A percentile compares a stretch with the other conserved stretches of the same genome.
phyloP scores from a whole-genome alignment of 2,888 invertebrate species.

The Serrognathus titanus region DNA sequence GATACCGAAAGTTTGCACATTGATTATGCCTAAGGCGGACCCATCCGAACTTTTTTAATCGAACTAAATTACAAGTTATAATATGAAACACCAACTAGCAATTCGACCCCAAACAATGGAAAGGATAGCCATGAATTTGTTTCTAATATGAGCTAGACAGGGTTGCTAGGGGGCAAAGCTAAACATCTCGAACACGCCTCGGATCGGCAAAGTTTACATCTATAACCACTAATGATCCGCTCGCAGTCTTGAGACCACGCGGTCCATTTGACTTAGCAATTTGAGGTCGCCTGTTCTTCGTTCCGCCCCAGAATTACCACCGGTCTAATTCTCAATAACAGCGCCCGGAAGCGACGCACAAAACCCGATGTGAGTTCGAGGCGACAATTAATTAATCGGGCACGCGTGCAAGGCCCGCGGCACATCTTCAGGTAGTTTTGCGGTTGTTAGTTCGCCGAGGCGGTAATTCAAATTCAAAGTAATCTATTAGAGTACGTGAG shows the following conservation, averaged over 20 bases:
- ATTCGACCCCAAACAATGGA: no score
- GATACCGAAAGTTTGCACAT: no score
- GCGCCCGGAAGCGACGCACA: constrained; percentile 16
- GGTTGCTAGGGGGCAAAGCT: no score
- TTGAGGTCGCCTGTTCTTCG: constrained; percentile 22
- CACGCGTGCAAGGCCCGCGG: constrained; percentile 15
- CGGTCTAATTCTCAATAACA: constrained; percentile 10
- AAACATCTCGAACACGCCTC: constrained; percentile 3
- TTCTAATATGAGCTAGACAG: no score
- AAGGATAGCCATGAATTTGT: no score
- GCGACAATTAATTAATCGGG: constrained; percentile 21
- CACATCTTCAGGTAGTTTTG: constrained; percentile 24
- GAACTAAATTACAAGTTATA: no score
- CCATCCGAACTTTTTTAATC: no score
- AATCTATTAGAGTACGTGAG: constrained; percentile 26
- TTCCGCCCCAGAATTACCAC: constrained; percentile 5
- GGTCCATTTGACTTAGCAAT: constrained; percentile 25
- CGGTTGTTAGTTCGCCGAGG: constrained; percentile 23
- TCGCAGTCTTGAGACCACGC: constrained; percentile 22
- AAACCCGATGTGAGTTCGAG: constrained; percentile 17
- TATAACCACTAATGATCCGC: constrained; percentile 36
- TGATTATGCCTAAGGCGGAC: no score
- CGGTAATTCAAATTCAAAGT: constrained; percentile 24
- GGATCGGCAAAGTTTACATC: constrained; percentile 33
- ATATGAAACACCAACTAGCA: no score